Evolutionary conservation across 2,888 invertebrate species (phyloP), one percentile per base, ranked within the genome.

Genomic region (Acleris literana): DNA sequence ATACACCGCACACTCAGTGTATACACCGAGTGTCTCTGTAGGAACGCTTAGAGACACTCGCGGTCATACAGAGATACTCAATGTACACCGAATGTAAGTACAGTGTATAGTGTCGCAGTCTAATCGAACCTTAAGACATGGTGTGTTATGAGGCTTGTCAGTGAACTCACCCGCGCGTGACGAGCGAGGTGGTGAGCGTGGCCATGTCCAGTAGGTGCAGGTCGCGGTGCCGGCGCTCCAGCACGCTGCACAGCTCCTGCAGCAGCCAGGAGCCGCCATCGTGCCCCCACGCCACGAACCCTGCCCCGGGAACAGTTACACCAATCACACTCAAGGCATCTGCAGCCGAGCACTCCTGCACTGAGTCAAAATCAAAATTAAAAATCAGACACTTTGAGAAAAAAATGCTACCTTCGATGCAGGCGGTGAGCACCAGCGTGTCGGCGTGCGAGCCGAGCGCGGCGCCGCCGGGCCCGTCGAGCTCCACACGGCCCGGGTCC

Each of bases 211-310:
- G 75, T 2, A 89, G 72, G 58, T 89, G 88, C 61, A 78, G 56
- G 0, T 73, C 64, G 0, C 73, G 58, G 57, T 79, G 74, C 48
- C 84, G 68, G 6, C 79, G 69, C 48, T 77, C 67, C 5, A 89
- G 71, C 4, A 83, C 74, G 18, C 80, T 63, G 70, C 89, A 89
- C 1, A 89, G 76, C 44, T 86, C 82, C 70, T 88, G 88, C 7
- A 89, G 82, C 76, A 88, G 69, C 82, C 88, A 89, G 1, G 88
- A 86, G 0, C 88, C 88, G 11, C 76, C 61, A 0, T 16, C n/a
- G 53, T 86, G 83, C 29, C 88, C 76, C 69, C 79, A 88, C 1
- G 86, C 83, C 0, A 82, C 69, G 68, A 78, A 78, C 63, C 84
- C 88, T 89, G 80, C 18, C 72, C 72, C 55, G 39, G 11, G 33